Conservation (phyloP, 2,888 invertebrate species). For the Erannis defoliaria region DNA sequence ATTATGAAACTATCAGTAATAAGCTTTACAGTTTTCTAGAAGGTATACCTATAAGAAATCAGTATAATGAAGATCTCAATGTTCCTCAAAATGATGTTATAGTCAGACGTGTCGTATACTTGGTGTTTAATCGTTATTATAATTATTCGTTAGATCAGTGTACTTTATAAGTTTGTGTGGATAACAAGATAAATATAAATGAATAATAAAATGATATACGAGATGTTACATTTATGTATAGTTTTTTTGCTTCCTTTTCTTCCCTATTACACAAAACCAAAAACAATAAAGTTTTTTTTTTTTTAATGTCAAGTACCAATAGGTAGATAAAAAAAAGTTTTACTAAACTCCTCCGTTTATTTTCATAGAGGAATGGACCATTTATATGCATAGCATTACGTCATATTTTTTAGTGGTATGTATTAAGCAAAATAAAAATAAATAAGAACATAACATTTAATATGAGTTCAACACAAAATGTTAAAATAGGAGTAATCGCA, state of each 20-base stretch:
- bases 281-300: too few species aligned
- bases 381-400: too few species aligned
- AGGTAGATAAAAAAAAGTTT: too few species aligned
- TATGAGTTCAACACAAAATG: too few species aligned
- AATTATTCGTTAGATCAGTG: conserved; percentile 54
- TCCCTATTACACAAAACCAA: background rate
- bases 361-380: too few species aligned
- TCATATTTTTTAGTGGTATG: too few species aligned
- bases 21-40: conserved; percentile 17
- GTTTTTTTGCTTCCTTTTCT: conserved; percentile 43
- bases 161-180: conserved; percentile 61
- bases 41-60: conserved; percentile 54
- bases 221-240: conserved; percentile 66
- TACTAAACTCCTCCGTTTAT: too few species aligned
- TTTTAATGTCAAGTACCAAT: too few species aligned
- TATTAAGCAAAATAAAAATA: too few species aligned
- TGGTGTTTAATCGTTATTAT: conserved; percentile 63
- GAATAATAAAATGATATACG: conserved; percentile 66
- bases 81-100: conserved; percentile 57
- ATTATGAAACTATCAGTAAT: background rate
- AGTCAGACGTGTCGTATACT: conserved; percentile 65
- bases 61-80: conserved; percentile 60
- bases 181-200: conserved; percentile 60
- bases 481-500: too few species aligned
- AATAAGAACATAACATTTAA: too few species aligned